These are phyloP conservation scores for Diarsia rubi DNA, from an alignment of 2,888 invertebrate genomes.

Conservation along the genomic window DNA sequence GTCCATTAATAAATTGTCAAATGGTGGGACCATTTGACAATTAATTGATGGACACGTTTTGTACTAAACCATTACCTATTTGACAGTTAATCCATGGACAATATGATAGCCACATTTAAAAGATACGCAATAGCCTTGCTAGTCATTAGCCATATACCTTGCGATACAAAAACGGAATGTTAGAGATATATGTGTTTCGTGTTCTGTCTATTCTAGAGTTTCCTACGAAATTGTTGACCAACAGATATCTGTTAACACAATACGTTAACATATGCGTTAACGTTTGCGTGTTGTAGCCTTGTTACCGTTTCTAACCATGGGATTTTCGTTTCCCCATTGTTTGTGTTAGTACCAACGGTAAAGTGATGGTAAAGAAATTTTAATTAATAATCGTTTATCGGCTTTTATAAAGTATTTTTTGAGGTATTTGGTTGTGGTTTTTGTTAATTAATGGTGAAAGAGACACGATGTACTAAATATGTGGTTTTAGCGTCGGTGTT, in stretches of 20 bases:
- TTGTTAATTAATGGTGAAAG: neutral
- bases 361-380: slow-evolving; percentile 48
- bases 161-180: neutral
- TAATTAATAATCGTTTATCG: slow-evolving; percentile 44
- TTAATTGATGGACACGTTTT: too few relatives aligned
- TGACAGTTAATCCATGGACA: too few relatives aligned
- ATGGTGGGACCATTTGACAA: too few relatives aligned
- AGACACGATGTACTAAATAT: too few relatives aligned
- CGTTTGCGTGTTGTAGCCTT: slow-evolving; percentile 44
- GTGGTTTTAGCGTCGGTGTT: too few relatives aligned
- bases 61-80: too few relatives aligned
- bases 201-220: slow-evolving; percentile 8
- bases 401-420: slow-evolving; percentile 34
- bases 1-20: too few relatives aligned
- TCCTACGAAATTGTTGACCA: slow-evolving; percentile 11
- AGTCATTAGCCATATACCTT: neutral
- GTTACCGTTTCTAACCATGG: slow-evolving; percentile 30
- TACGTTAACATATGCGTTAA: slow-evolving; percentile 42
- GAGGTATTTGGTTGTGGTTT: slow-evolving; percentile 27
- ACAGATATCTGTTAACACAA: slow-evolving; percentile 14
- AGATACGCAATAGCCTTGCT: too few relatives aligned
- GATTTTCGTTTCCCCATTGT: slow-evolving; percentile 45
- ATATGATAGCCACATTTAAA: too few relatives aligned
- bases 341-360: slow-evolving; percentile 39
- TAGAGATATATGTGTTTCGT: neutral